These are phyloP conservation scores for Hippocampus comes DNA, from an alignment of 2,113 vertebrate species.

Conservation along the genomic window DNA sequence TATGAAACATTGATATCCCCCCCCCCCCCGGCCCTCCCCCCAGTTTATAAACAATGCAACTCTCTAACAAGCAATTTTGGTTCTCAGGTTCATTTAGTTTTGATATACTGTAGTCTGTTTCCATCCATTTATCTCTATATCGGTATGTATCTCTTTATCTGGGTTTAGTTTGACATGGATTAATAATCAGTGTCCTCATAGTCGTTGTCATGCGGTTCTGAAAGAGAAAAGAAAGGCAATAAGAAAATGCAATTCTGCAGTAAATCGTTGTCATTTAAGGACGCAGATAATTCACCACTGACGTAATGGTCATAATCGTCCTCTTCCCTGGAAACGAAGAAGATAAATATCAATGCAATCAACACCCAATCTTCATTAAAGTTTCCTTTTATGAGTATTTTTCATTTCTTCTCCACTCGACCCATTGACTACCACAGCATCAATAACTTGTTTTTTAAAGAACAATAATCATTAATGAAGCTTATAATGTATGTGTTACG, in stretches of 20 bases:
- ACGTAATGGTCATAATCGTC: slow-evolving; percentile 78
- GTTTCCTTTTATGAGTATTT: background rate
- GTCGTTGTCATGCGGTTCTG: slow-evolving; percentile 76
- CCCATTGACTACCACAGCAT: background rate
- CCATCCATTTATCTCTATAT: background rate
- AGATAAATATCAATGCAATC: background rate
- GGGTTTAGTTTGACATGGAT: slow-evolving; percentile 6
- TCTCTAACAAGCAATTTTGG: background rate
- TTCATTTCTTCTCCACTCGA: background rate
- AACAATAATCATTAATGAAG: background rate
- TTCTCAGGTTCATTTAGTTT: background rate
- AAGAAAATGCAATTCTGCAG: background rate
- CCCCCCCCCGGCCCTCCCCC: no score
- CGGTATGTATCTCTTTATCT: background rate
- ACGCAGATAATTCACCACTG: slow-evolving; percentile 52
- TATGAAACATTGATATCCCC: background rate
- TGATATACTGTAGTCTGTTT: slow-evolving; percentile 5
- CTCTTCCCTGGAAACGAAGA: slow-evolving; percentile 68
- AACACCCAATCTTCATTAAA: background rate
- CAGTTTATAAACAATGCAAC: background rate
- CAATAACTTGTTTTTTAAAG: background rate
- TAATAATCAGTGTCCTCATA: slow-evolving; percentile 16
- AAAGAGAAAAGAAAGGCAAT: slow-evolving; percentile 19
- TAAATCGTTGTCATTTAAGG: background rate
- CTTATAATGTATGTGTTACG: background rate